phyloP scores from a whole-genome alignment of 2,113 vertebrate species.

The Phylloscopus trochilus region DNA sequence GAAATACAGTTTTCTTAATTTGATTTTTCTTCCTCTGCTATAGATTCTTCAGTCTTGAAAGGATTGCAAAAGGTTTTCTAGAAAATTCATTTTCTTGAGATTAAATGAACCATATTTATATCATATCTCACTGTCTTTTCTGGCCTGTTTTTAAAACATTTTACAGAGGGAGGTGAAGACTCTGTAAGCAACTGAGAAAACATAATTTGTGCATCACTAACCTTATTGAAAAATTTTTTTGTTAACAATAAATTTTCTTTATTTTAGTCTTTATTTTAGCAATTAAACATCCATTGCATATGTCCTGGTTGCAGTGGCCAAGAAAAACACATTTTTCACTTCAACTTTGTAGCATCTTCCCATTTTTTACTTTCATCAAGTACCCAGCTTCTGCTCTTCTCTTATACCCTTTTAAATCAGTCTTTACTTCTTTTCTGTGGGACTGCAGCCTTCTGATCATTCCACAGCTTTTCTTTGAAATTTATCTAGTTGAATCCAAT shows the following conservation, averaged over 20 bases:
- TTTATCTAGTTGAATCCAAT: background rate
- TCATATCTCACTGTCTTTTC: background rate
- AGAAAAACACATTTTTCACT: background rate
- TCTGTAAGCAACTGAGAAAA: background rate
- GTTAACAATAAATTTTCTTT: background rate
- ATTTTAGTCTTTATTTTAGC: background rate
- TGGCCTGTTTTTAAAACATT: background rate
- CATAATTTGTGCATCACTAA: background rate
- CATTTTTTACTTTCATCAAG: background rate
- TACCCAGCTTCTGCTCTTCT: background rate
- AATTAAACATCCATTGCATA: background rate
- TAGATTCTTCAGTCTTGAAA: background rate
- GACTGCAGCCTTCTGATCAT: background rate
- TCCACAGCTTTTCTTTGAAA: background rate
- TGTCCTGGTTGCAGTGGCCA: background rate
- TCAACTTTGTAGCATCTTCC: background rate
- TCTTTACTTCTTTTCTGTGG: background rate
- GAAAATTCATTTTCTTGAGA: background rate
- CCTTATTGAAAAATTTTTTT: background rate
- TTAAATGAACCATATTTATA: background rate
- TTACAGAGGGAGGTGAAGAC: background rate
- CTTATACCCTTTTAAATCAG: background rate
- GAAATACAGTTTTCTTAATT: background rate
- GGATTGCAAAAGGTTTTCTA: background rate
- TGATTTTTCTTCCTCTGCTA: background rate